A percentile compares a stretch with the other conserved stretches of the same genome.
Conservation (phyloP, 1,140 invertebrate genomes). For the Papilio polyxenes region DNA sequence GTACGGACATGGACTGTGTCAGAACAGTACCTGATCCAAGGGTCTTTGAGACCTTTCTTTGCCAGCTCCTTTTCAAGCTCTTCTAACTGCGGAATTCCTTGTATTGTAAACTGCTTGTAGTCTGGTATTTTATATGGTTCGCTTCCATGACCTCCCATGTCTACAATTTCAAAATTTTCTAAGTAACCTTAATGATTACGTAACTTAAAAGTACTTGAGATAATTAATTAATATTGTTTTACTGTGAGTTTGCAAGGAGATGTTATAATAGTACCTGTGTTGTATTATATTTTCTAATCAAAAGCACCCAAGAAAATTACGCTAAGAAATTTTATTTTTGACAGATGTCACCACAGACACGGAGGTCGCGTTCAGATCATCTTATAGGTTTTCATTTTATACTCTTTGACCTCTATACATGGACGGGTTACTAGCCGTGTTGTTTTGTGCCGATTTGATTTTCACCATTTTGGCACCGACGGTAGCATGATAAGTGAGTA, state of each 20-base stretch:
- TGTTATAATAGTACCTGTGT: not conserved
- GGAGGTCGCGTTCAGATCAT: too few species aligned
- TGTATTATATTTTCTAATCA: conserved; percentile 14
- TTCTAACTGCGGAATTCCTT: conserved; percentile 83
- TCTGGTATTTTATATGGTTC: conserved; percentile 84
- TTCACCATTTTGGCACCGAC: too few species aligned
- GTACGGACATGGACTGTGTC: too few species aligned
- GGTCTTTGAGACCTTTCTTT: conserved; percentile 87
- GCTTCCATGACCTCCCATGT: conserved; percentile 82
- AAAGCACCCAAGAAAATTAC: not conserved
- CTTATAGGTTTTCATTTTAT: too few species aligned
- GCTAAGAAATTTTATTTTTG: conserved; percentile 5
- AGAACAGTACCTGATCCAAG: conserved; percentile 86
- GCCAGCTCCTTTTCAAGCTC: conserved; percentile 83
- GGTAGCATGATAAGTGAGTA: too few species aligned
- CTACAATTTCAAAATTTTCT: conserved; percentile 39
- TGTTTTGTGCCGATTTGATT: too few species aligned
- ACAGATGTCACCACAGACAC: not conserved
- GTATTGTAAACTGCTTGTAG: conserved; percentile 86
- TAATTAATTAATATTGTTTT: not conserved
- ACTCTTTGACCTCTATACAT: too few species aligned
- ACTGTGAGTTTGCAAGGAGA: not conserved
- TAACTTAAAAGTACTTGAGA: conserved; percentile 14
- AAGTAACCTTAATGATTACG: conserved; percentile 30
- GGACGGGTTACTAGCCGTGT: too few species aligned